phyloP scores from a whole-genome alignment of 1,140 invertebrate species.

The Triops cancriformis region DNA sequence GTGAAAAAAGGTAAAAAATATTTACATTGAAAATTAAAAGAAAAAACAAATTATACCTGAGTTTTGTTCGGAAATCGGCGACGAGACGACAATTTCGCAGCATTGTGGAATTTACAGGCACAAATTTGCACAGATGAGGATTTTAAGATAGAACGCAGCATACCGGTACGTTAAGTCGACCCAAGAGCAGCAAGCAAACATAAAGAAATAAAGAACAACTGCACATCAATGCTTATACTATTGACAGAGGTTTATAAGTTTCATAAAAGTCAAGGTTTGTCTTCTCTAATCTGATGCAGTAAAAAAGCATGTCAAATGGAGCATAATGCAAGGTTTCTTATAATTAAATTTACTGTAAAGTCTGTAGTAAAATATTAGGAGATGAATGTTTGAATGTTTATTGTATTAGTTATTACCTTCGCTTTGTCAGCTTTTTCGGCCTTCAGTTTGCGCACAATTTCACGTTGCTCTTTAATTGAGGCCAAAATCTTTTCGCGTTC shows the following conservation, averaged over 20 bases:
- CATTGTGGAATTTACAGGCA: background rate
- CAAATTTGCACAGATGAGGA: background rate
- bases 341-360: slow-evolving; percentile 24
- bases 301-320: background rate
- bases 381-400: slow-evolving; percentile 17
- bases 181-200: background rate
- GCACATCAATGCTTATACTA: slow-evolving; percentile 30
- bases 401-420: slow-evolving; percentile 46
- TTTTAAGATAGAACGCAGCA: background rate
- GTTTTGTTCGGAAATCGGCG: background rate
- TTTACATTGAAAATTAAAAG: slow-evolving; percentile 11
- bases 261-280: slow-evolving; percentile 30
- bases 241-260: slow-evolving; percentile 26
- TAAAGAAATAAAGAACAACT: slow-evolving; percentile 19
- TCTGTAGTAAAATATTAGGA: slow-evolving; percentile 31
- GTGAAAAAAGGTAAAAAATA: slow-evolving; percentile 23
- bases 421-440: slow-evolving; percentile 61
- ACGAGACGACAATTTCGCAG: background rate
- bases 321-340: slow-evolving; percentile 11
- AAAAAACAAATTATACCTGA: slow-evolving; percentile 12
- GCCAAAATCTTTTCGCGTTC: slow-evolving; percentile 37
- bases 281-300: slow-evolving; percentile 23
- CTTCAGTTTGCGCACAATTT: slow-evolving; percentile 71
- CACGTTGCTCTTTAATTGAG: slow-evolving; percentile 68
- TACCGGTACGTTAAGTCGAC: background rate